A percentile compares a stretch with the other conserved stretches of the same genome.
These are phyloP conservation scores for Wiebesia pumilae DNA, from an alignment of 1,140 invertebrate genomes.

Conservation along the genomic window DNA sequence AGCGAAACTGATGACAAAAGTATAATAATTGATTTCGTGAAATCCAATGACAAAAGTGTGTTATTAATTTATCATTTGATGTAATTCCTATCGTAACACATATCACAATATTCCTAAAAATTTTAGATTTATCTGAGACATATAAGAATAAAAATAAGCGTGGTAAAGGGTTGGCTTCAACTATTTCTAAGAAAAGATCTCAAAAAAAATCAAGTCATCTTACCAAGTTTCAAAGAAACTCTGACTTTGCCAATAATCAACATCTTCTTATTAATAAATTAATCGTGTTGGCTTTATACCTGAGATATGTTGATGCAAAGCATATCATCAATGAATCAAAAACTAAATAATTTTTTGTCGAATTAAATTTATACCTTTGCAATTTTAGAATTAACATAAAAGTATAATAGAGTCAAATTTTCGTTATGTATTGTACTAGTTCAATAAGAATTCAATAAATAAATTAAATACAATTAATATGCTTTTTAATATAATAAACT, in stretches of 20 bases:
- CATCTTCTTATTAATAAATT: constrained; percentile 58
- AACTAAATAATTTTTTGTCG: constrained; percentile 32
- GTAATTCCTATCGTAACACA: neutral
- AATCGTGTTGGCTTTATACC: constrained; percentile 61
- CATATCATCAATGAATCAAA: constrained; percentile 46
- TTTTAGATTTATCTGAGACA: constrained; percentile 38
- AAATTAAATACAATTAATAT: neutral
- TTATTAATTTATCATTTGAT: constrained; percentile 36
- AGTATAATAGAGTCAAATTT: constrained; percentile 17
- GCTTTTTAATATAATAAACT: constrained; percentile 3
- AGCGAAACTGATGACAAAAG: constrained; percentile 51
- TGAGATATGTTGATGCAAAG: constrained; percentile 60
- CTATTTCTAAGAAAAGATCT: constrained; percentile 45
- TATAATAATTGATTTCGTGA: constrained; percentile 40
- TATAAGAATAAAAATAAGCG: constrained; percentile 42
- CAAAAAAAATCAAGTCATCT: constrained; percentile 25
- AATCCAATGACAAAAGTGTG: constrained; percentile 37
- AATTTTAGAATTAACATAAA: constrained; percentile 10
- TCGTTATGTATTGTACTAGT: neutral
- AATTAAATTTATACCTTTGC: constrained; percentile 11
- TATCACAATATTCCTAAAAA: constrained; percentile 18
- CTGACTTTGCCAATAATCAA: constrained; percentile 6
- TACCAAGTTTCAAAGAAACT: constrained; percentile 23
- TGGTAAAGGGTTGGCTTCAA: constrained; percentile 14
- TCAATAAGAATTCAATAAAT: constrained; percentile 36